Base-by-base conservation (phyloP, 37 sponge, comb jelly and placozoan species). In the Diacarnus erythraeanus region DNA sequence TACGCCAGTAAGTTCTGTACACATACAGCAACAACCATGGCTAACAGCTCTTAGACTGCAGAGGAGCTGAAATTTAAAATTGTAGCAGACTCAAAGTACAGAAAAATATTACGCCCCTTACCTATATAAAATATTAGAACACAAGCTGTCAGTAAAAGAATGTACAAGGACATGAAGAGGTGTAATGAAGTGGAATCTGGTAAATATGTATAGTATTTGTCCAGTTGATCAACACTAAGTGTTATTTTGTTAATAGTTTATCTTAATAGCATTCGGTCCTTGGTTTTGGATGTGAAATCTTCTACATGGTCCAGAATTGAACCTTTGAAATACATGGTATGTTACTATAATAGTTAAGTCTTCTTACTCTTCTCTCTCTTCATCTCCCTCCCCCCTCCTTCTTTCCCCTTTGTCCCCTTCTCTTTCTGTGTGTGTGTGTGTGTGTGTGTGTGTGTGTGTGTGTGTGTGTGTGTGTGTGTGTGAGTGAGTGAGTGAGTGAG, bases 111-210 rank as follows among this genome's bases (percentile, higher is more conserved):
- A n/a, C n/a, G n/a, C n/a, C n/a, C n/a, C n/a, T n/a, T n/a, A n/a
- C n/a, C n/a, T n/a, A n/a, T n/a, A n/a, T n/a, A n/a, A n/a, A n/a
- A n/a, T 23, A 22, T 25, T 40, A 83, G 83, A 42, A 76, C 76
- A 76, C 64, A 87, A 44, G 71, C 82, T 4, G 72, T 76, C 21
- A 66, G 71, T 2, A 87, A 89, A 51, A 64, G 80, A 69, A 78
- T 89, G 79, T 83, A 79, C 80, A 83, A 89, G 69, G 89, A 78
- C 54, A 79, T 89, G 80, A 74, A 57, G 27, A 75, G 75, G 71
- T 75, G 77, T 25, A 69, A 75, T 29, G 73, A 81, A 1, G 38
- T 82, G 51, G 83, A 86, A 78, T 39, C 79, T 30, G 87, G 91
- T 85, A 56, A 43, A 79, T 44, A 21, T 18, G 1, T 23, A 21